phyloP scores from a whole-genome alignment of 1,140 invertebrate genomes.

The Leptonema lineaticorne region DNA sequence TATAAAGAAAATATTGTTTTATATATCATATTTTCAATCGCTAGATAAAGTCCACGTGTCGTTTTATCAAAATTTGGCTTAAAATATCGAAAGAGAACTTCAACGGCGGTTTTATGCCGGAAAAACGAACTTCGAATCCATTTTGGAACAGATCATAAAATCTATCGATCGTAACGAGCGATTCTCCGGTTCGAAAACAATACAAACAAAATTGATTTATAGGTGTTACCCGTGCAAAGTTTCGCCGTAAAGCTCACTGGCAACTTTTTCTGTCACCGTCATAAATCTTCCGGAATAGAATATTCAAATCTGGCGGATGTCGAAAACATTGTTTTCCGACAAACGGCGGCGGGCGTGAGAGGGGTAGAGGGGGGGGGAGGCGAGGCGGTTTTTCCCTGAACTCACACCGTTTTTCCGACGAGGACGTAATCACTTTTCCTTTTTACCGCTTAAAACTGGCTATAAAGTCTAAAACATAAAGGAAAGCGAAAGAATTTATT shows the following conservation, averaged over 20 bases:
- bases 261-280: conserved; percentile 28
- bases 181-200: conserved; percentile 14
- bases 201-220: conserved; percentile 28
- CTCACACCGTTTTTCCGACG: too few relatives aligned
- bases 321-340: conserved; percentile 25
- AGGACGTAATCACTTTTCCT: conserved; percentile 31
- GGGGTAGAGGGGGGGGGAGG: too few relatives aligned
- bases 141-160: conserved; percentile 15
- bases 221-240: conserved; percentile 20
- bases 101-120: not conserved
- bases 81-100: too few relatives aligned
- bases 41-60: too few relatives aligned
- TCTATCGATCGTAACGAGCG: conserved; percentile 17
- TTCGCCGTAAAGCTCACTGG: conserved; percentile 19
- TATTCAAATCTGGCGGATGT: conserved; percentile 25
- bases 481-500: conserved; percentile 27
- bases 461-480: conserved; percentile 27
- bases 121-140: not conserved
- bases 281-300: conserved; percentile 24
- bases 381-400: too few relatives aligned
- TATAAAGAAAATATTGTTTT: too few relatives aligned
- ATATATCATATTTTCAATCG: too few relatives aligned
- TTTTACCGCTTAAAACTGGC: conserved; percentile 22
- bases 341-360: conserved; percentile 14
- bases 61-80: too few relatives aligned